Base-by-base conservation (phyloP, 2,797 vertebrate genomes). In the Silurus lanzhouensis region DNA sequence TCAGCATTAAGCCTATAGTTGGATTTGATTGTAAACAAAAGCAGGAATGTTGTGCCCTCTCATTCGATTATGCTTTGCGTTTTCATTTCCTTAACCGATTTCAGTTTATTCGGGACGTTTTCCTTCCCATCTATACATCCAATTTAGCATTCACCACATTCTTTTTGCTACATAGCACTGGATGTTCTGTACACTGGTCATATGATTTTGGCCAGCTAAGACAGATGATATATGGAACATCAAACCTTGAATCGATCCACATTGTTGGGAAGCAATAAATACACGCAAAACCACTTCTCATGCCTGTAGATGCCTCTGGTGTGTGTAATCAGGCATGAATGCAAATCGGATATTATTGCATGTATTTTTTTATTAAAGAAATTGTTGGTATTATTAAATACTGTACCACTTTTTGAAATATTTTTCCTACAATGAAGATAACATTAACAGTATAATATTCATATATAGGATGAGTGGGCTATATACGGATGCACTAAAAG, bases 121-220 rank as follows among this genome's bases (percentile, higher is more conserved):
- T 15, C n/a, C 10, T 9, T 13, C 48, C 25, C 52, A 52, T 27
- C 52, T 75, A 52, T 10, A 52, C 48, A 52, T 10, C 6, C 8
- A 52, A 7, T 10, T 52, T 52, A 52, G 10, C 48, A 75, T 17
- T 7, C 74, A 57, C 0, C 55, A 52, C 17, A 1, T 9, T 74
- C 13, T 17, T 17, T 55, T 55, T 14, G 38, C 71, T n/a, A 8
- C 48, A 52, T 75, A 57, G 72, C 14, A 75, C 72, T 19, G 3
- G n/a, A 76, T 76, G 25, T 57, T 25, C 52, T 57, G 52, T 76
- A 19, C 22, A 27, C 13, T 19, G 25, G 15, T 57, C 6, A 58
- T 76, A 76, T 57, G 48, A 76, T 76, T 57, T 27, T 76, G 52
- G n/a, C 6, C 48, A 74, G 22, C 46, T 74, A 46, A 52, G 71